Evolutionary conservation across 2,113 vertebrate genomes (phyloP).

Genomic region (Melanerpes aurifrons): DNA sequence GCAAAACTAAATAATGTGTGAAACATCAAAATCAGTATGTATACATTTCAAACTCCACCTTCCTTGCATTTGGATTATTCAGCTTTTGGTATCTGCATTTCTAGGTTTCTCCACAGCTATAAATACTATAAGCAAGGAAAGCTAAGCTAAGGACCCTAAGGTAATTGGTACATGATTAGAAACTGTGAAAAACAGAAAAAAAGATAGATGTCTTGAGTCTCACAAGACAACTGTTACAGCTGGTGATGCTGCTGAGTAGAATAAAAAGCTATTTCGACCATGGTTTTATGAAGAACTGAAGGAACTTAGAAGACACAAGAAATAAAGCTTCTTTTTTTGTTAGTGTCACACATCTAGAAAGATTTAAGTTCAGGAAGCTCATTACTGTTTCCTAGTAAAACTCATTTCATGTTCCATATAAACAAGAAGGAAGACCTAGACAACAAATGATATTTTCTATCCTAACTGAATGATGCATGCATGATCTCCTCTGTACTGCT

Average conservation of each 20-base stretch:
- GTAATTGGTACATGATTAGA: neutral
- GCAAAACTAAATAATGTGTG: neutral
- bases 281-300: neutral
- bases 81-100: neutral
- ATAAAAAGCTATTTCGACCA: neutral
- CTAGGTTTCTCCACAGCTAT: neutral
- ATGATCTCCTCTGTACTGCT: neutral
- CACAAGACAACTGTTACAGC: neutral
- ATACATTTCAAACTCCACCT: neutral
- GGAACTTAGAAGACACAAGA: neutral
- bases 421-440: neutral
- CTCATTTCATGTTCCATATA: neutral
- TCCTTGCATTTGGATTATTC: neutral
- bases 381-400: neutral
- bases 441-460: slow-evolving; percentile 8
- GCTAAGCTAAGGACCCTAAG: neutral
- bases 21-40: neutral
- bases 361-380: neutral
- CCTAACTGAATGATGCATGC: neutral
- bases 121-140: neutral
- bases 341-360: neutral
- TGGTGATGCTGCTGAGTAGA: neutral
- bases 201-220: neutral
- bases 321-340: neutral
- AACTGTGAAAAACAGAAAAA: neutral